A percentile compares a stretch with the other conserved stretches of the same genome.
phyloP scores from a whole-genome alignment of 1,140 invertebrate species.

The Ericerus pela region DNA sequence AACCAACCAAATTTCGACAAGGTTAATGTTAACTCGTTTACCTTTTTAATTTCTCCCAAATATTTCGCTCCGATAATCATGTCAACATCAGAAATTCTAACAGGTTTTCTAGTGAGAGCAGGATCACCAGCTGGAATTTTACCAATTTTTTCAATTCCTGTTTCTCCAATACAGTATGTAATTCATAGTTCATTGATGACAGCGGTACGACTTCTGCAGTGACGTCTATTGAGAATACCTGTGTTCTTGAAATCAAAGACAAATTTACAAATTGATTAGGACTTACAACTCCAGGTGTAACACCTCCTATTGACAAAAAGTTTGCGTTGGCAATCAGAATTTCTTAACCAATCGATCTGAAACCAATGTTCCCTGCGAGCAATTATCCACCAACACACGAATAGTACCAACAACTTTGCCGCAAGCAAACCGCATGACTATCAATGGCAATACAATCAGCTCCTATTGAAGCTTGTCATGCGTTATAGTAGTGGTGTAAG shows the following conservation, averaged over 20 bases:
- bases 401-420: too few relatives aligned
- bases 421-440: too few relatives aligned
- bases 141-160: not conserved
- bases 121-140: not conserved
- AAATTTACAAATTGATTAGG: not conserved
- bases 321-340: not conserved
- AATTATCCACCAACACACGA: not conserved
- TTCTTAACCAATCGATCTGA: not conserved
- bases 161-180: not conserved
- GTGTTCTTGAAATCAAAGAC: not conserved
- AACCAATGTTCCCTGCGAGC: not conserved
- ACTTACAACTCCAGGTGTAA: not conserved
- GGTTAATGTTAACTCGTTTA: not conserved
- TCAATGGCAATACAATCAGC: too few relatives aligned
- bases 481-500: too few relatives aligned
- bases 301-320: not conserved
- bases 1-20: constrained; percentile 1
- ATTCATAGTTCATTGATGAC: not conserved
- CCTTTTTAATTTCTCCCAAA: not conserved
- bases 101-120: not conserved
- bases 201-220: not conserved
- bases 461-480: too few relatives aligned
- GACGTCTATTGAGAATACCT: not conserved
- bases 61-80: not conserved
- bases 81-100: not conserved